Conservation (phyloP, 2,113 vertebrate species). For the Meleagris gallopavo region DNA sequence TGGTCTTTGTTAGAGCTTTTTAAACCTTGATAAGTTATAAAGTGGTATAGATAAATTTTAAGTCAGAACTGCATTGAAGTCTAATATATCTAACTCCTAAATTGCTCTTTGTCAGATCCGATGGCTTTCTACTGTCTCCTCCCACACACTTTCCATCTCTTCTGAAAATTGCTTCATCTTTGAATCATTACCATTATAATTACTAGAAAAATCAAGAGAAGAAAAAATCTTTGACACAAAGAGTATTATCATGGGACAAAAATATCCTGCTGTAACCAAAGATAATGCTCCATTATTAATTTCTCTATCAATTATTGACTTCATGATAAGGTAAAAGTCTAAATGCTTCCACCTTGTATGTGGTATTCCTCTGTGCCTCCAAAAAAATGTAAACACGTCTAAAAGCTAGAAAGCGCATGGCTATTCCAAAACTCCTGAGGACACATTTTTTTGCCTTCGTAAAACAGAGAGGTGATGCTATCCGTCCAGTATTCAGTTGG, state of each 20-base stretch:
- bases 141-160: slow-evolving; percentile 64
- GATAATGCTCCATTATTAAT: slow-evolving; percentile 1
- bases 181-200: slow-evolving; percentile 65
- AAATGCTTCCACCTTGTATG: background rate
- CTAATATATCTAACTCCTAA: slow-evolving; percentile 49
- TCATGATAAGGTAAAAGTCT: background rate
- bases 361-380: background rate
- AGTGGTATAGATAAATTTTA: slow-evolving; percentile 59
- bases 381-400: background rate
- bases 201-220: slow-evolving; percentile 57
- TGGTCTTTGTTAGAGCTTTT: background rate
- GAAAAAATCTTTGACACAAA: slow-evolving; percentile 31
- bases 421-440: background rate
- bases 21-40: slow-evolving; percentile 37
- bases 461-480: background rate
- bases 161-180: slow-evolving; percentile 69
- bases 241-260: slow-evolving; percentile 52
- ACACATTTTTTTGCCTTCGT: background rate
- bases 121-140: slow-evolving; percentile 57
- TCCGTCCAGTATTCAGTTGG: background rate
- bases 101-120: slow-evolving; percentile 67
- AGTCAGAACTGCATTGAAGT: slow-evolving; percentile 34
- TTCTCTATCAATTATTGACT: background rate
- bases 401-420: background rate
- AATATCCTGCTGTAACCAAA: slow-evolving; percentile 53